phyloP scores from a whole-genome alignment of 2,888 invertebrate genomes.

The Synanthedon andrenaeformis region DNA sequence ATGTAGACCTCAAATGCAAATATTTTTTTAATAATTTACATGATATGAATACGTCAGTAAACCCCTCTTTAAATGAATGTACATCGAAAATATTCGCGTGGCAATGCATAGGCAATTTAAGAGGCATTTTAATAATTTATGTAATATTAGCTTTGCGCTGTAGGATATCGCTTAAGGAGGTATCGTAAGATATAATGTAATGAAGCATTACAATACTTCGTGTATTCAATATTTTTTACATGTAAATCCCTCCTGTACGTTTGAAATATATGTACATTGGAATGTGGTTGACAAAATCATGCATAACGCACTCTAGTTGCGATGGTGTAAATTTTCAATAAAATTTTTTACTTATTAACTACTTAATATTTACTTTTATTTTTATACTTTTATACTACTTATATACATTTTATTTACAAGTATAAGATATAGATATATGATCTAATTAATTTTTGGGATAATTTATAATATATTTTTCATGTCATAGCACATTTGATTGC shows the following conservation, averaged over 20 bases:
- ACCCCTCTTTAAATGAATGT: constrained; percentile 33
- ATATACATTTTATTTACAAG: constrained; percentile 65
- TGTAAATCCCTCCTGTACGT: background rate
- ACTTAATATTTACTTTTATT: too few relatives aligned
- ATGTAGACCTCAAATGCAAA: constrained; percentile 71
- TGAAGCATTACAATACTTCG: background rate
- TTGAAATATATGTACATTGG: constrained; percentile 52
- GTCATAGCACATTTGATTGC: constrained; percentile 53
- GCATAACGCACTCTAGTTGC: constrained; percentile 53
- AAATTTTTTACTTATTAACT: constrained; percentile 38
- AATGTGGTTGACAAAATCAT: constrained; percentile 65
- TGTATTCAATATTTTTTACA: constrained; percentile 15
- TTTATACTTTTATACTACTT: too few relatives aligned
- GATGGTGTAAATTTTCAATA: constrained; percentile 17
- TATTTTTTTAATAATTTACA: constrained; percentile 64
- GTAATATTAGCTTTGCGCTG: background rate
- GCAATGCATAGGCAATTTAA: constrained; percentile 29
- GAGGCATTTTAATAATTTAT: background rate
- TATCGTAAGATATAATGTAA: too few relatives aligned
- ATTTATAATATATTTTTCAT: constrained; percentile 61
- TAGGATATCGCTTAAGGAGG: too few relatives aligned
- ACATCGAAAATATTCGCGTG: constrained; percentile 11
- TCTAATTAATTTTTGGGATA: constrained; percentile 70
- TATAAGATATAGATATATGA: constrained; percentile 59
- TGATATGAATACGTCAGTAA: constrained; percentile 70